Percentiles rank a stretch among this genome's conserved stretches.
phyloP scores from a whole-genome alignment of 2,113 vertebrate species.

The Genyomyrus donnyi region DNA sequence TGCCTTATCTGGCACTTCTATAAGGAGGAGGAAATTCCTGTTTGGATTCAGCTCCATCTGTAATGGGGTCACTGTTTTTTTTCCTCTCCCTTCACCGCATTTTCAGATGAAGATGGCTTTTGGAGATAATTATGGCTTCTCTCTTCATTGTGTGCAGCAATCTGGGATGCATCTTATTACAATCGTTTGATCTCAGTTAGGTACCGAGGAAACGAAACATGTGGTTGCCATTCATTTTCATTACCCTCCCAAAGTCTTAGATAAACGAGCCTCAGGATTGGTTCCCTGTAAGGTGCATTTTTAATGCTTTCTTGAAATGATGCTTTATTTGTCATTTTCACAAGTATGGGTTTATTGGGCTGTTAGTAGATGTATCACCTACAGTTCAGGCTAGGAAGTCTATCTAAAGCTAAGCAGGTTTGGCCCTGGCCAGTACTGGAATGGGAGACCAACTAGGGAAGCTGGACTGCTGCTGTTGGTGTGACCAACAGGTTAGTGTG shows the following conservation, averaged over 20 bases:
- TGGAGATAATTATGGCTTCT: neutral
- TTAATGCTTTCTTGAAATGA: neutral
- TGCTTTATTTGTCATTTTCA: neutral
- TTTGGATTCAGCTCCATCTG: neutral
- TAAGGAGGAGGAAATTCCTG: neutral
- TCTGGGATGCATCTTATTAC: neutral
- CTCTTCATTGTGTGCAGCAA: slow-evolving; percentile 10
- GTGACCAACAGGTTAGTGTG: too few relatives aligned
- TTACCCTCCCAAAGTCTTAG: neutral
- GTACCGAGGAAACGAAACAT: slow-evolving; percentile 36
- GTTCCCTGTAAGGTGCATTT: neutral
- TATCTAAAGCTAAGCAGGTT: neutral
- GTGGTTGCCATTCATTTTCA: slow-evolving; percentile 27
- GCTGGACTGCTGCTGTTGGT: neutral
- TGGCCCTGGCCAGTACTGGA: neutral
- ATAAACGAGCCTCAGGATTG: neutral
- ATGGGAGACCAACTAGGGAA: too few relatives aligned
- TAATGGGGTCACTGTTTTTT: neutral
- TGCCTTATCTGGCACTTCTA: slow-evolving; percentile 19
- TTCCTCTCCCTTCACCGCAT: neutral
- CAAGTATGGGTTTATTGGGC: neutral
- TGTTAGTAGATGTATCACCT: neutral
- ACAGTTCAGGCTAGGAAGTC: neutral
- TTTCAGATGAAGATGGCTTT: neutral
- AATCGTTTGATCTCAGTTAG: slow-evolving; percentile 40